A percentile compares a stretch with the other conserved stretches of the same genome.
Conservation (phyloP, 2,888 invertebrate species). For the Seira sanloemensis region DNA sequence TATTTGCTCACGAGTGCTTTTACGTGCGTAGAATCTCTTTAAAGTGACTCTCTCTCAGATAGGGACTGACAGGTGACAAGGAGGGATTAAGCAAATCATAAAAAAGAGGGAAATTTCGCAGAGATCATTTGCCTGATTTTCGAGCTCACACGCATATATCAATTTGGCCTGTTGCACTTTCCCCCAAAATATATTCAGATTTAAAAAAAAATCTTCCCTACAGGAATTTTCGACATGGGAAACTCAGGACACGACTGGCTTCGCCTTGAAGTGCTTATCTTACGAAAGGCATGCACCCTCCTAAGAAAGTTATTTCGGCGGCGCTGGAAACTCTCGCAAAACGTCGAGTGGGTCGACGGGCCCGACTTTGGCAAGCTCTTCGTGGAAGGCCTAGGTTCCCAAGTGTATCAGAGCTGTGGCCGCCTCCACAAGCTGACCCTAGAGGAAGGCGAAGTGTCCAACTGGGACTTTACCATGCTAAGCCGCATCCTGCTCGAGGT, state of each 20-base stretch:
- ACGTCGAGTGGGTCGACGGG: conserved; percentile 54
- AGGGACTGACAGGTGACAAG: neutral
- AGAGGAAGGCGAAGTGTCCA: conserved; percentile 64
- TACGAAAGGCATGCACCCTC: conserved; percentile 59
- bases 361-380: conserved; percentile 51
- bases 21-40: too few relatives aligned
- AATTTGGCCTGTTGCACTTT: too few relatives aligned
- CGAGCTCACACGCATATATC: too few relatives aligned
- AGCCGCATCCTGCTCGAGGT: conserved; percentile 55
- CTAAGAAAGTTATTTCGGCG: conserved; percentile 55
- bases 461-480: conserved; percentile 65
- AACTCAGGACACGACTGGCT: conserved; percentile 65
- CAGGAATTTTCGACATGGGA: conserved; percentile 58
- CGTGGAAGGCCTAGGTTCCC: conserved; percentile 57
- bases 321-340: conserved; percentile 62
- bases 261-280: conserved; percentile 64
- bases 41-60: neutral
- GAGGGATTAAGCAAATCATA: neutral
- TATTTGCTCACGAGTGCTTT: too few relatives aligned
- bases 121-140: neutral
- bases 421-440: conserved; percentile 64
- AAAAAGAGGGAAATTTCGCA: neutral
- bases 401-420: conserved; percentile 59
- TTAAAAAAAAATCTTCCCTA: neutral
- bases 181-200: neutral